phyloP scores from a whole-genome alignment of 2,888 invertebrate species.

The Pemphredon lugubris region DNA sequence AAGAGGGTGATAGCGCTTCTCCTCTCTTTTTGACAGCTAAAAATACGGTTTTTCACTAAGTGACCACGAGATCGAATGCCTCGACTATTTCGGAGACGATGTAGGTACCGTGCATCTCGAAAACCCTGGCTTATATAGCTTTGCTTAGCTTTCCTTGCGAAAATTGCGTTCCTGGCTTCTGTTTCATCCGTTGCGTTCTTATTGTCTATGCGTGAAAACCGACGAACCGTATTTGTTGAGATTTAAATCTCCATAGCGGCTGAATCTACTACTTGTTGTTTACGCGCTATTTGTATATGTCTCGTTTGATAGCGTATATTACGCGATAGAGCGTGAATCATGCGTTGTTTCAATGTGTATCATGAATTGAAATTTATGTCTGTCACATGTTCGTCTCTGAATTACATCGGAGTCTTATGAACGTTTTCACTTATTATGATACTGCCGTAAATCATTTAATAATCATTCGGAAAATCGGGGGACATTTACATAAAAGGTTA shows the following conservation, averaged over 20 bases:
- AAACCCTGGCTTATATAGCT: no score
- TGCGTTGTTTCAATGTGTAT: no score
- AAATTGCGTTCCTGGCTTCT: slow-evolving; percentile 10
- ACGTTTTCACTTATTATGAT: no score
- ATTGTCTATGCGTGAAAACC: background rate
- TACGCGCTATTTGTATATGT: slow-evolving; percentile 4
- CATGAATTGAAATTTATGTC: no score
- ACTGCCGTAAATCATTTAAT: no score
- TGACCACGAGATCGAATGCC: slow-evolving; percentile 16
- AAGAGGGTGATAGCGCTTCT: slow-evolving; percentile 29
- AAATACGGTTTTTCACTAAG: slow-evolving; percentile 61
- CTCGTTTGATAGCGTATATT: background rate
- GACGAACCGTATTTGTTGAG: slow-evolving; percentile 10
- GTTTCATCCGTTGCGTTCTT: background rate
- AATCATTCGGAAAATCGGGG: no score
- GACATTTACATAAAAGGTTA: no score
- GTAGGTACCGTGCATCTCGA: background rate
- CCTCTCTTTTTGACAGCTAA: slow-evolving; percentile 59
- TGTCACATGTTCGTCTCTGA: no score
- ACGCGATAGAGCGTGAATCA: no score
- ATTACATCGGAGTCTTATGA: no score
- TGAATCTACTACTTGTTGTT: slow-evolving; percentile 15
- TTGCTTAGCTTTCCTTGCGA: slow-evolving; percentile 11
- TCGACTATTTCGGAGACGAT: slow-evolving; percentile 57
- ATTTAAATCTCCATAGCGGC: slow-evolving; percentile 14